A percentile compares a stretch with the other conserved stretches of the same genome.
These are phyloP conservation scores for Heliangelus exortis DNA, from an alignment of 2,797 vertebrate species.

Conservation along the genomic window DNA sequence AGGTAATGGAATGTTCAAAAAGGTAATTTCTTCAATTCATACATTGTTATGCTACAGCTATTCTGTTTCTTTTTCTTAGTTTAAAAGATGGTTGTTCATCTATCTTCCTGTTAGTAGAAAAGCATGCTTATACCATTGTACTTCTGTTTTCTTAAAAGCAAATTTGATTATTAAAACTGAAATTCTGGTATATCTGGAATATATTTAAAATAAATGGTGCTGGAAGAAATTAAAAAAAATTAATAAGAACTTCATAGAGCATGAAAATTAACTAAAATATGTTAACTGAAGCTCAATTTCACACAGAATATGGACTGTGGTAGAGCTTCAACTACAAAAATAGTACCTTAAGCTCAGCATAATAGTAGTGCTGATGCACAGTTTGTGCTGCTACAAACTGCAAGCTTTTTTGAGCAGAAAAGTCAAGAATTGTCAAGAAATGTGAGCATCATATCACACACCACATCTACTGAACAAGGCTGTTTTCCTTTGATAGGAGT, in stretches of 20 bases:
- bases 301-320: neutral
- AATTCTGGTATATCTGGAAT: neutral
- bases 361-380: neutral
- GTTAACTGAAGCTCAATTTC: constrained; percentile 32
- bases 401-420: neutral
- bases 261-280: constrained; percentile 23
- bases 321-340: neutral
- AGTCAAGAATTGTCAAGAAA: neutral
- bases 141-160: constrained; percentile 13
- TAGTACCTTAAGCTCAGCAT: neutral
- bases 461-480: neutral
- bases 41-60: neutral
- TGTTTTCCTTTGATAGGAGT: neutral
- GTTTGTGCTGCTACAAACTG: neutral
- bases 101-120: neutral
- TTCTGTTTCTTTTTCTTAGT: neutral
- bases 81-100: neutral
- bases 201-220: neutral
- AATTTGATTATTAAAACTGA: constrained; percentile 13
- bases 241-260: neutral
- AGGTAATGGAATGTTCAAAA: neutral
- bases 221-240: neutral
- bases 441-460: neutral
- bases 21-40: neutral
- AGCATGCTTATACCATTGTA: neutral